Conservation (phyloP, 2,797 vertebrate species). For the Trematomus bernacchii region DNA sequence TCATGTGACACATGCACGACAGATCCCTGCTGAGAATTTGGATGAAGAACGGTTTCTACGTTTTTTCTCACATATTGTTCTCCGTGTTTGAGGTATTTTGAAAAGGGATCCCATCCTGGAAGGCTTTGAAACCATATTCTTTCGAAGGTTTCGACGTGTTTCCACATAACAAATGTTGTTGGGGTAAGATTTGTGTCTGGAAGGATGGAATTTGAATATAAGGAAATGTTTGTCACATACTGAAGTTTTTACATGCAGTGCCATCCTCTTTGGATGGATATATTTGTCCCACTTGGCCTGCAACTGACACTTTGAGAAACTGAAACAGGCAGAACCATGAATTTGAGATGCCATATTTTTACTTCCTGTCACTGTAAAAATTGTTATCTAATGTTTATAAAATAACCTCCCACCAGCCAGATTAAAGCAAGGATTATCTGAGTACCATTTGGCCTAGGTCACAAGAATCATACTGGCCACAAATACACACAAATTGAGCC, state of each 20-base stretch:
- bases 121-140: constrained; percentile 27
- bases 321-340: constrained; percentile 8
- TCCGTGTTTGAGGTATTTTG: constrained; percentile 44
- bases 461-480: constrained; percentile 8
- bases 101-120: constrained; percentile 18
- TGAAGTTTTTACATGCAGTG: background rate
- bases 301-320: constrained; percentile 7
- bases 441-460: constrained; percentile 7
- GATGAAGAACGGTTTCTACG: background rate
- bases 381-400: constrained; percentile 31
- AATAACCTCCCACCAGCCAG: constrained; percentile 33
- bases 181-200: constrained; percentile 35
- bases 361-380: constrained; percentile 8
- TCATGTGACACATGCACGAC: constrained; percentile 11
- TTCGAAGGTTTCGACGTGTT: constrained; percentile 37
- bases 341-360: background rate
- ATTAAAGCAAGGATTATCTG: constrained; percentile 44
- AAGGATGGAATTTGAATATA: constrained; percentile 35
- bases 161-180: constrained; percentile 25
- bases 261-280: background rate
- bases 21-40: background rate
- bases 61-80: constrained; percentile 22
- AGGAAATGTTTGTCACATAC: constrained; percentile 12
- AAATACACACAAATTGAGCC: background rate
- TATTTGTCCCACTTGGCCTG: constrained; percentile 17